Percentiles rank a stretch among this genome's conserved stretches.
Evolutionary conservation across 2,113 vertebrate genomes (phyloP).

Genomic region (Mastomys natalensis): DNA sequence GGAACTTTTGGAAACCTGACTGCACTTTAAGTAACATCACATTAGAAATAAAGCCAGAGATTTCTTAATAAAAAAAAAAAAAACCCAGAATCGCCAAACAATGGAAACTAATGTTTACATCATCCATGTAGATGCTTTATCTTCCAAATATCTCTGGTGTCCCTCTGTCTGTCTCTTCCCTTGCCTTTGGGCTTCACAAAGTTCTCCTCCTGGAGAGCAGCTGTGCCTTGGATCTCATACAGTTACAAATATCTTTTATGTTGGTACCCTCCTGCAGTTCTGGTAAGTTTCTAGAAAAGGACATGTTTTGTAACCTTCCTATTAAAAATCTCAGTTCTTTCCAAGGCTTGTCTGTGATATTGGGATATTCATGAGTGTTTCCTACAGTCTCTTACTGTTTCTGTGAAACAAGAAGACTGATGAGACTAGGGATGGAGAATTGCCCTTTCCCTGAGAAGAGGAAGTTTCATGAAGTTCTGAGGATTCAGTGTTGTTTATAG

Average conservation of each 20-base stretch:
- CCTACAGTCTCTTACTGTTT: neutral
- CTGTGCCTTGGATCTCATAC: neutral
- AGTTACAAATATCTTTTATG: neutral
- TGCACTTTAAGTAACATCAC: too few species aligned
- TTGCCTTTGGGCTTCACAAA: neutral
- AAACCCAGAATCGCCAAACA: neutral
- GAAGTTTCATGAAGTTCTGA: neutral
- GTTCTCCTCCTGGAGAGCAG: neutral
- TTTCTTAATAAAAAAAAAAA: too few species aligned
- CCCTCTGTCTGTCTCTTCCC: too few species aligned
- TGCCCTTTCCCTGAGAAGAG: neutral
- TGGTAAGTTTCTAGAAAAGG: neutral
- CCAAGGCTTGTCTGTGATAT: neutral
- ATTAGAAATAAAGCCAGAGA: too few species aligned
- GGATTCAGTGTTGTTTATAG: neutral
- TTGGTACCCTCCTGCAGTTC: neutral
- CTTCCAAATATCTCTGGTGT: neutral
- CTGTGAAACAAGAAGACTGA: neutral
- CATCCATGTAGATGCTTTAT: neutral
- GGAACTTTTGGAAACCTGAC: too few species aligned
- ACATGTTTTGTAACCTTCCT: neutral
- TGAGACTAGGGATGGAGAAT: too few species aligned
- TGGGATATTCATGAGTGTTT: neutral
- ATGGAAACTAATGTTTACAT: neutral
- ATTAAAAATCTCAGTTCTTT: neutral